These are phyloP conservation scores for Brachyptera putata DNA, from an alignment of 2,888 invertebrate genomes.

Conservation along the genomic window DNA sequence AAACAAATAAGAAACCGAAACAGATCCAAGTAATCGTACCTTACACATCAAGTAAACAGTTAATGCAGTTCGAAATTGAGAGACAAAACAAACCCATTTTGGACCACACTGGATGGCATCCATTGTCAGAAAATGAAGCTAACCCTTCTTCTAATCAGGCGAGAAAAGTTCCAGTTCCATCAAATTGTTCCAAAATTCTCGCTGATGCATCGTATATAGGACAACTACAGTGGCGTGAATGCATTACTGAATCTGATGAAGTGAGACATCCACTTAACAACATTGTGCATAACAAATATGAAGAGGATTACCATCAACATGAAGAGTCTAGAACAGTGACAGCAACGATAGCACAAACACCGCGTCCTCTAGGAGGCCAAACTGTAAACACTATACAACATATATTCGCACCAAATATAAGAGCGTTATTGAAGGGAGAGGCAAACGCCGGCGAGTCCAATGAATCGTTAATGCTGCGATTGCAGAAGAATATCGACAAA, in stretches of 20 bases:
- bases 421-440: slow-evolving; percentile 49
- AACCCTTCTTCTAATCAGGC: slow-evolving; percentile 42
- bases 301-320: slow-evolving; percentile 37
- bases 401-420: slow-evolving; percentile 48
- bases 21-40: slow-evolving; percentile 78
- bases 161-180: slow-evolving; percentile 48
- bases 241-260: slow-evolving; percentile 33
- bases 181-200: slow-evolving; percentile 21
- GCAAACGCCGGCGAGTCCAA: slow-evolving; percentile 37
- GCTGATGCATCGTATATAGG: not conserved
- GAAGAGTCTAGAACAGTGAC: slow-evolving; percentile 40
- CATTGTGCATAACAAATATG: not conserved
- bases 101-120: slow-evolving; percentile 38
- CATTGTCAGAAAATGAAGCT: slow-evolving; percentile 40
- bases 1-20: slow-evolving; percentile 51
- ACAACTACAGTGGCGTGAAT: not conserved
- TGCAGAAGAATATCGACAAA: slow-evolving; percentile 79
- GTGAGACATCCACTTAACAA: not conserved
- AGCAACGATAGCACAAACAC: slow-evolving; percentile 34
- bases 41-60: slow-evolving; percentile 61
- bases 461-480: slow-evolving; percentile 63
- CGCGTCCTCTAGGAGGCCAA: slow-evolving; percentile 35
- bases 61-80: slow-evolving; percentile 51
- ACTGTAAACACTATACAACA: slow-evolving; percentile 34
- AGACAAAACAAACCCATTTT: slow-evolving; percentile 35